A percentile compares a stretch with the other conserved stretches of the same genome.
phyloP scores from a whole-genome alignment of 2,797 vertebrate species.

The Aphelocoma californica region DNA sequence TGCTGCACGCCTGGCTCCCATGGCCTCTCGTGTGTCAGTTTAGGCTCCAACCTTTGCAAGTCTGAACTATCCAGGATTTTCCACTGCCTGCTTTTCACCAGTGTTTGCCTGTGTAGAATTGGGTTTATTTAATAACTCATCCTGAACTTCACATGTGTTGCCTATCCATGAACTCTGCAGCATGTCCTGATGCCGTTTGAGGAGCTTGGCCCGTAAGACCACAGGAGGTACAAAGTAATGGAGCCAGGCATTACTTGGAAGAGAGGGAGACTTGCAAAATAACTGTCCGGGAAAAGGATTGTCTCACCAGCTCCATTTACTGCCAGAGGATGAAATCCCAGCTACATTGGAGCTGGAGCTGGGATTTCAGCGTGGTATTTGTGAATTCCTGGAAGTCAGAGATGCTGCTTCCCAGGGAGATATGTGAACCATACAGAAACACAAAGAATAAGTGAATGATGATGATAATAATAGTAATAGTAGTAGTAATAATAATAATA shows the following conservation, averaged over 20 bases:
- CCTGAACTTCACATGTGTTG: rapidly evolving
- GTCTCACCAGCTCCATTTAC: background rate
- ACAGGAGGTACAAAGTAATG: no score
- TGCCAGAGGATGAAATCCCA: background rate
- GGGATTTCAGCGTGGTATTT: background rate
- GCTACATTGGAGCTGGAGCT: background rate
- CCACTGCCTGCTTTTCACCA: background rate
- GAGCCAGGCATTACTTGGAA: background rate
- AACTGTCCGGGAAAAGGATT: background rate
- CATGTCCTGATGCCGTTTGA: background rate
- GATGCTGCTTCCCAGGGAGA: background rate
- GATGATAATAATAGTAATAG: background rate
- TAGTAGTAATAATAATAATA: background rate
- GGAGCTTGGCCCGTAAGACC: background rate
- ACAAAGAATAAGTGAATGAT: background rate
- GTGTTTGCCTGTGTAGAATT: background rate
- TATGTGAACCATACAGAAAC: background rate
- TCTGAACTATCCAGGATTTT: rapidly evolving
- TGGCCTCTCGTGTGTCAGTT: rapidly evolving
- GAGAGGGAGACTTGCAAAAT: background rate
- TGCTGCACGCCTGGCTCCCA: rapidly evolving
- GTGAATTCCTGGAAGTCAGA: background rate
- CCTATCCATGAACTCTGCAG: background rate
- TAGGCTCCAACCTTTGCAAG: rapidly evolving
- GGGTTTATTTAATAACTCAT: background rate